Base-by-base conservation (phyloP, 2,888 invertebrate species). In the Tuta absoluta region DNA sequence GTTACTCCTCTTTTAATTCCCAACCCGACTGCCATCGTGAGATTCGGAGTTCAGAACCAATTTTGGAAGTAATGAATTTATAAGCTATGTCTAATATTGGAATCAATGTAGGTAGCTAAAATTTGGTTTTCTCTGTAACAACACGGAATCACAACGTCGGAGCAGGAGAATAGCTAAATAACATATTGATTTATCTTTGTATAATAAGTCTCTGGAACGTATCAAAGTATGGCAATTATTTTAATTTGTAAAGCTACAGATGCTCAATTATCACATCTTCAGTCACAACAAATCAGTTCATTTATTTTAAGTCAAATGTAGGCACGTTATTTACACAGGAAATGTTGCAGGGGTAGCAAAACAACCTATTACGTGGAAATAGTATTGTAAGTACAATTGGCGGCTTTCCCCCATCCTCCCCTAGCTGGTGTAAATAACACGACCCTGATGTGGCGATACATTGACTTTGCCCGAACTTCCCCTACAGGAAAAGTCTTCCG, bases 321-420 rank as follows among this genome's bases (percentile, higher is more conserved):
- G 41, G n/a, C 14, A 41, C 14, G 41, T 41, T 41, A 14, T 41
- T 41, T 41, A 41, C 33, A 33, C 7, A 17, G 10, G 33, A 57
- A 57, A 28, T 37, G n/a, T 19, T 2, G 3, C 57, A 19, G 7
- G 19, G 12, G 10, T 37, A n/a, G 19, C 41, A 69, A 69, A 72
- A 72, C 69, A 72, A 72, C 69, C 67, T 73, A 76, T 81, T 82
- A 78, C 14, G 77, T 72, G 78, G 69, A 76, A 79, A 78, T 78
- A 72, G 75, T 69, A 72, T 75, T 73, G 79, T 69, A 71, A 70
- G 73, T 72, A 64, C 77, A 77, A 77, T 80, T 76, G 78, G 70
- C 78, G 66, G 68, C 66, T 72, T 33, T 62, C 69, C 76, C 75
- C 73, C 72, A 67, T 67, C 62, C 71, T 63, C 69, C 76, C 75